Base-by-base conservation (phyloP, 2,888 invertebrate genomes). In the Falcaria lacertinaria region DNA sequence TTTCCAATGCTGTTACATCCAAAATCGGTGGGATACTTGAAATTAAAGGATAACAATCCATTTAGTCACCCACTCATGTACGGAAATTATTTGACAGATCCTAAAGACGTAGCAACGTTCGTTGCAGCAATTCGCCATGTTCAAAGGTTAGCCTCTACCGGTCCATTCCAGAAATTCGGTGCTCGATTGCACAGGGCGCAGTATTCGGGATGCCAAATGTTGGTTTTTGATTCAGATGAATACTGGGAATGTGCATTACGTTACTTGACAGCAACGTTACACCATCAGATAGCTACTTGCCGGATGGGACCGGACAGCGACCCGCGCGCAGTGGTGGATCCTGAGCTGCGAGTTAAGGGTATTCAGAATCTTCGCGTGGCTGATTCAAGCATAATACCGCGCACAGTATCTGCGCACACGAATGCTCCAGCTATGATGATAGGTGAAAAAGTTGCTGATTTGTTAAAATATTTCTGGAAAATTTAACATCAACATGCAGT, bases 1-100 rank as follows among this genome's bases (percentile, higher is more conserved):
- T 90, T 94, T 41, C 91, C 94, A 0, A 93, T 95, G 83, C 79
- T 95, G 22, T 90, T 95, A 39, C 92, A 94, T 65, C 96, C 96
- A 0, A 91, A 93, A 67, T 96, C 96, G 11, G 84, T 90, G 15
- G 96, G 96, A 0, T 87, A 91, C 4, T 59, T 96, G 0, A 91
- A 90, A 68, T 84, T 98, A 11, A 92, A 91, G 59, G 92, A 93
- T 33, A 92, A 85, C 16, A 92, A 97, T 80, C 95, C 96, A 0
- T 90, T 92, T 35, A 92, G 93, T 28, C 91, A 93, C 57, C 96
- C 97, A 0, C 79, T 92, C n/a, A 92, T 97, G 57, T 92, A 95
- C 58, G 94, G 96, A 0, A 95, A 97, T 61, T 97, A 97, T 70
- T 90, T 96, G 47, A 90, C 91, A 0, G 91, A 95, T 64, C 90